Base-by-base conservation (phyloP, 2,888 invertebrate genomes). In the Gastracanthus pulcherrimus region DNA sequence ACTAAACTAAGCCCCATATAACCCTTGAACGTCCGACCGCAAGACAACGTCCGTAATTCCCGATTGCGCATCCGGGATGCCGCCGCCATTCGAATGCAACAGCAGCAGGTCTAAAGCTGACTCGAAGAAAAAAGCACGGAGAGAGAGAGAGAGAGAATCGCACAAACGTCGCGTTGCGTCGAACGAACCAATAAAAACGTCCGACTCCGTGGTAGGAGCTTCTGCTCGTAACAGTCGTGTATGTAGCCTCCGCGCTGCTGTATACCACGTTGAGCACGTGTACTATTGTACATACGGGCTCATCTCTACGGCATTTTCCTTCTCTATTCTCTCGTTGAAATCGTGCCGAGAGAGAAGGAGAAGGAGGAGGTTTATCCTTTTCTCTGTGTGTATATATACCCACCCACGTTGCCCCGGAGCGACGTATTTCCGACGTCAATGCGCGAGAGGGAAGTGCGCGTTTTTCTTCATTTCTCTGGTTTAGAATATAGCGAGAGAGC, bases 391-490 rank as follows among this genome's bases (percentile, higher is more conserved):
- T 19, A 29, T 45, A 4, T 55, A 11, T 29, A 60, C 55, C 64
- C 71, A 64, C 55, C 51, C 64, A 64, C 78, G 71, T 55, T 38
- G 48, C 29, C 78, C 38, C 29, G 23, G 34, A 58, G 55, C 55
- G 58, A 34, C 38, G 19, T 36, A 38, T 29, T 66, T n/a, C 41
- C 38, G 23, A 26, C 67, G 29, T 41, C 66, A 34, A 36, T n/a
- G n/a, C n/a, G n/a, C n/a, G n/a, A 11, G 41, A 45, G n/a, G 7
- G 16, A 29, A n/a, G 26, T n/a, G 26, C n/a, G n/a, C n/a, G 3
- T 23, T 75, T 64, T 75, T 36, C 16, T 41, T 16, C 55, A 9
- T 55, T 23, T 55, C 48, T n/a, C n/a, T n/a, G n/a, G n/a, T n/a
- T n/a, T n/a, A n/a, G n/a, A n/a, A n/a, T n/a, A n/a, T n/a, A n/a